These are phyloP conservation scores for Scyliorhinus canicula DNA, from an alignment of 2,797 vertebrate genomes.

Conservation along the genomic window DNA sequence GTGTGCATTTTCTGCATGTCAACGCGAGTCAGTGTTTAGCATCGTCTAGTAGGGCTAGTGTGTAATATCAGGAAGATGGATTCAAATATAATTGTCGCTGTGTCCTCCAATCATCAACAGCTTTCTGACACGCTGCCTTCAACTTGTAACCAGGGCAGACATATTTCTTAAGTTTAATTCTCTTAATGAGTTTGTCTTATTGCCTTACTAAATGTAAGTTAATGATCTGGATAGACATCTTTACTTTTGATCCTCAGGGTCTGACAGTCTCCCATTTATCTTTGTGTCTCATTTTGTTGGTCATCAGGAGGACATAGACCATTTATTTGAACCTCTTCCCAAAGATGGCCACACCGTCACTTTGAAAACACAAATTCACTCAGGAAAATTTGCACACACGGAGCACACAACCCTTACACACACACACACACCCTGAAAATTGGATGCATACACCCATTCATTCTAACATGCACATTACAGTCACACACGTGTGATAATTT, in stretches of 20 bases:
- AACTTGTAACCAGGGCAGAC: neutral
- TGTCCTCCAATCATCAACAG: neutral
- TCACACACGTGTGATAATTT: neutral
- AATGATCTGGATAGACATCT: neutral
- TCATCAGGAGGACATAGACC: neutral
- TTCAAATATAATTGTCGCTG: neutral
- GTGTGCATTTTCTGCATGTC: constrained; percentile 31
- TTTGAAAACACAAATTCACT: neutral
- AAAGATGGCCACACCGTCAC: neutral
- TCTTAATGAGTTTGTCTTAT: neutral
- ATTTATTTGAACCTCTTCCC: neutral
- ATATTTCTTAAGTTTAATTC: neutral
- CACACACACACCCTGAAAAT: neutral
- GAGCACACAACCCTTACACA: neutral
- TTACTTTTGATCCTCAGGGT: neutral
- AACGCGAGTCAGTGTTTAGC: constrained; percentile 34
- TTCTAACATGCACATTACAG: neutral
- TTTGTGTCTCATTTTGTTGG: neutral
- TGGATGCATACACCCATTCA: neutral
- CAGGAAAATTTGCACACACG: neutral
- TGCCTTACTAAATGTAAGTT: constrained; percentile 8
- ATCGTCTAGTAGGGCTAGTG: neutral
- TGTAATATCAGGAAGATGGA: neutral
- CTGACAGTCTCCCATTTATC: neutral
- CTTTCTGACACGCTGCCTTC: neutral